Evolutionary conservation across 1,140 invertebrate species (phyloP).

Genomic region (Macrosteles quadrilineatus): DNA sequence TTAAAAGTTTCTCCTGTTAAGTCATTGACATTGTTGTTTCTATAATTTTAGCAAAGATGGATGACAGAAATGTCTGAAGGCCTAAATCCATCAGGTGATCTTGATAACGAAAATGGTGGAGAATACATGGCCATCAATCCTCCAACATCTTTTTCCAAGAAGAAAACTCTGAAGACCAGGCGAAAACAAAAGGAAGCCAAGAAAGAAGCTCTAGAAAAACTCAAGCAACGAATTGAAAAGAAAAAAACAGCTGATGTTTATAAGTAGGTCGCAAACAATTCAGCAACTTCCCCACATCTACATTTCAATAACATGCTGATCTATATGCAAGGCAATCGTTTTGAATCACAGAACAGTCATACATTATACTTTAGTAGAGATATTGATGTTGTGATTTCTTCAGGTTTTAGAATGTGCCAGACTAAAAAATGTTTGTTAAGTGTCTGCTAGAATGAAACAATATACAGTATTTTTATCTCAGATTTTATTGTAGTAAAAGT

Average conservation of each 20-base stretch:
- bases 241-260: slow-evolving; percentile 68
- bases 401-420: no score
- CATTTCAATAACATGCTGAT: no score
- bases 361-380: no score
- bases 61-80: slow-evolving; percentile 78
- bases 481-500: no score
- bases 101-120: slow-evolving; percentile 52
- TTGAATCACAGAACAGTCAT: no score
- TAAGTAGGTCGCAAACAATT: slow-evolving; percentile 50
- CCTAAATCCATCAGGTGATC: slow-evolving; percentile 52
- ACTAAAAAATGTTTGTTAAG: no score
- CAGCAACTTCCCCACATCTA: neutral
- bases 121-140: slow-evolving; percentile 64
- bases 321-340: no score
- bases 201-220: slow-evolving; percentile 52
- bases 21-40: no score
- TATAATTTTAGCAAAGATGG: slow-evolving; percentile 59
- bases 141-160: slow-evolving; percentile 63
- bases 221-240: slow-evolving; percentile 60
- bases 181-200: slow-evolving; percentile 68
- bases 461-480: no score
- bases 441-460: no score
- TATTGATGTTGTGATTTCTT: no score
- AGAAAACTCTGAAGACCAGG: slow-evolving; percentile 70
- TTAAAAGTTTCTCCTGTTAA: no score